phyloP scores from a whole-genome alignment of 2,888 invertebrate species.

The Apodemia hepburni region DNA sequence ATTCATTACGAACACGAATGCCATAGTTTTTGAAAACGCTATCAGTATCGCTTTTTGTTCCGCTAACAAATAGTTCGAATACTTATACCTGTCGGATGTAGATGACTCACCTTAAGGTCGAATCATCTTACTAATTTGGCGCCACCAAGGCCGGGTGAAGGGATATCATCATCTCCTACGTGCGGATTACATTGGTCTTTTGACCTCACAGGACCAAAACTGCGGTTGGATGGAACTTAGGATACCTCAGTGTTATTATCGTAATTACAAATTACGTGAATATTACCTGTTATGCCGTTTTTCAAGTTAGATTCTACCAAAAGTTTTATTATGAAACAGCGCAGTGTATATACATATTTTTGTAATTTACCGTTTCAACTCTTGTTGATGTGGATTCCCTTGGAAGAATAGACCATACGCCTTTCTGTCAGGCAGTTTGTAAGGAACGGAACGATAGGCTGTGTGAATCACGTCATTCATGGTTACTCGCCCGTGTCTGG shows the following conservation, averaged over 20 bases:
- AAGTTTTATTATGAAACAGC: background rate
- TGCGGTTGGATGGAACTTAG: slow-evolving; percentile 11
- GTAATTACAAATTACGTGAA: slow-evolving; percentile 6
- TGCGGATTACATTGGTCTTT: slow-evolving; percentile 36
- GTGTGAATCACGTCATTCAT: too few species aligned
- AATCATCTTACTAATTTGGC: slow-evolving; percentile 42
- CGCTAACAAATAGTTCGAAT: slow-evolving; percentile 1
- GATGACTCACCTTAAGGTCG: slow-evolving; percentile 29
- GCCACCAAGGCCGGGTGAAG: slow-evolving; percentile 57
- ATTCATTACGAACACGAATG: background rate
- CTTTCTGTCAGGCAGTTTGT: too few species aligned
- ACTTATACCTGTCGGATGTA: slow-evolving; percentile 9
- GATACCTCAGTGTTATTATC: slow-evolving; percentile 1
- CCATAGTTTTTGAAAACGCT: background rate
- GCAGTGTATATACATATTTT: background rate
- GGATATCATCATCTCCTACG: slow-evolving; percentile 46
- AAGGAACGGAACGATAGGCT: too few species aligned
- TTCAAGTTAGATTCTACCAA: background rate
- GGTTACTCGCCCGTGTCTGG: too few species aligned
- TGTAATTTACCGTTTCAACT: too few species aligned
- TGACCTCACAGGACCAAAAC: slow-evolving; percentile 14
- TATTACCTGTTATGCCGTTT: slow-evolving; percentile 3
- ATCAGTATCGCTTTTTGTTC: background rate
- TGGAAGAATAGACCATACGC: too few species aligned
- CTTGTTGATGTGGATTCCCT: too few species aligned